These are phyloP conservation scores for Saguinus imperator DNA, from an alignment of 2,113 vertebrate species.

Conservation along the genomic window DNA sequence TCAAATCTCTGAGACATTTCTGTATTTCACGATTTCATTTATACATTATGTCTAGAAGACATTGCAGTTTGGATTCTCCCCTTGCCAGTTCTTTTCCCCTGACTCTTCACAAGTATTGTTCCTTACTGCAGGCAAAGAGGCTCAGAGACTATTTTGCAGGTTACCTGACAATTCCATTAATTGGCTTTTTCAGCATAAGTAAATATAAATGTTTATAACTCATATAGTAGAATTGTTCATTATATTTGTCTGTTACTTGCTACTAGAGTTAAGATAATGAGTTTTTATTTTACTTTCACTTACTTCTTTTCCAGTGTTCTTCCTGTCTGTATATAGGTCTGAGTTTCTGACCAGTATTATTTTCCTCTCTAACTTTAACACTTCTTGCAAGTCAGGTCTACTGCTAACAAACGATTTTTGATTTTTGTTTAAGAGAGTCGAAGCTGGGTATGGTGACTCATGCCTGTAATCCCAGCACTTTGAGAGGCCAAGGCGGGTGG, in stretches of 20 bases:
- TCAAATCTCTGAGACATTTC: background rate
- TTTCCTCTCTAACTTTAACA: background rate
- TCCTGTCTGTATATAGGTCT: background rate
- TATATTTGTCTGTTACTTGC: background rate
- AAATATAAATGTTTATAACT: background rate
- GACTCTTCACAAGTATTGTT: background rate
- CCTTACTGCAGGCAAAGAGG: background rate
- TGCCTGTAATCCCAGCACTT: no score
- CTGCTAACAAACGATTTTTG: background rate
- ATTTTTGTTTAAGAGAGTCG: background rate
- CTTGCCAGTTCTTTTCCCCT: background rate
- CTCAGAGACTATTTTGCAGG: background rate
- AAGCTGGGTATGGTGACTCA: no score
- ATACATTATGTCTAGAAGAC: background rate
- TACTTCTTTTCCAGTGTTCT: background rate
- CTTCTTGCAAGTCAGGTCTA: background rate
- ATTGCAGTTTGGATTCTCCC: background rate
- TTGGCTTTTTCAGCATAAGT: background rate
- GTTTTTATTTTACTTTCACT: background rate
- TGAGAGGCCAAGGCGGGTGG: no score
- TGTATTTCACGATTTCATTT: background rate
- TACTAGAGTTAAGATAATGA: background rate
- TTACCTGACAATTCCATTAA: background rate
- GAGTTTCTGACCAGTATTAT: background rate
- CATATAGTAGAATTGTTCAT: background rate